A percentile compares a stretch with the other conserved stretches of the same genome.
phyloP scores from a whole-genome alignment of 1,140 invertebrate species.

The Drosophila equinoxialis region DNA sequence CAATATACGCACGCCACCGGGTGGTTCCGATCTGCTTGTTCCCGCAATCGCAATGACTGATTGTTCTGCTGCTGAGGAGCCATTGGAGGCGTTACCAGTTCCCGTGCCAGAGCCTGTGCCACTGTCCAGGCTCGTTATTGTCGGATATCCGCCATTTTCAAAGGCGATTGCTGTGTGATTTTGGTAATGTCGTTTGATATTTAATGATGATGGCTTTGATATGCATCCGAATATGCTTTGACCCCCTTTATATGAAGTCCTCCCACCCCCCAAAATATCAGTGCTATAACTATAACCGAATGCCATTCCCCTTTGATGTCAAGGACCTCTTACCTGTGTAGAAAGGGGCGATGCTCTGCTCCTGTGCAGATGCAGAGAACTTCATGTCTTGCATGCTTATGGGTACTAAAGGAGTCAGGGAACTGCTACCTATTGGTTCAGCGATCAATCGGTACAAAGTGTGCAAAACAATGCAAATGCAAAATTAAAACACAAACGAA shows the following conservation, averaged over 20 bases:
- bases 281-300: not conserved
- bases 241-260: not conserved
- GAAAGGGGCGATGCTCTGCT: slow-evolving; percentile 87
- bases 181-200: slow-evolving; percentile 17
- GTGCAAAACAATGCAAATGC: slow-evolving; percentile 26
- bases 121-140: slow-evolving; percentile 64
- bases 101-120: slow-evolving; percentile 3
- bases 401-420: slow-evolving; percentile 89
- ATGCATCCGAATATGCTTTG: not conserved
- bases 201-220: slow-evolving; percentile 4
- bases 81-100: not conserved
- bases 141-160: slow-evolving; percentile 68
- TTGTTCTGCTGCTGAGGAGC: slow-evolving; percentile 9
- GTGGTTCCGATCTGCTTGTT: slow-evolving; percentile 23
- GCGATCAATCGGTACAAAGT: slow-evolving; percentile 2
- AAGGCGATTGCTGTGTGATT: slow-evolving; percentile 57
- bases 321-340: slow-evolving; percentile 85
- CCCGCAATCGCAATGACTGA: slow-evolving; percentile 16
- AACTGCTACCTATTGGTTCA: slow-evolving; percentile 84
- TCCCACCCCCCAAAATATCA: not conserved
- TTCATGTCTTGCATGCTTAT: slow-evolving; percentile 92
- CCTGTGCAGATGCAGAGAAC: slow-evolving; percentile 85
- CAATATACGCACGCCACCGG: slow-evolving; percentile 6
- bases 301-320: not conserved
- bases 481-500: slow-evolving; percentile 13